Base-by-base conservation (phyloP, 2,888 invertebrate species). In the Dione vanillae region DNA sequence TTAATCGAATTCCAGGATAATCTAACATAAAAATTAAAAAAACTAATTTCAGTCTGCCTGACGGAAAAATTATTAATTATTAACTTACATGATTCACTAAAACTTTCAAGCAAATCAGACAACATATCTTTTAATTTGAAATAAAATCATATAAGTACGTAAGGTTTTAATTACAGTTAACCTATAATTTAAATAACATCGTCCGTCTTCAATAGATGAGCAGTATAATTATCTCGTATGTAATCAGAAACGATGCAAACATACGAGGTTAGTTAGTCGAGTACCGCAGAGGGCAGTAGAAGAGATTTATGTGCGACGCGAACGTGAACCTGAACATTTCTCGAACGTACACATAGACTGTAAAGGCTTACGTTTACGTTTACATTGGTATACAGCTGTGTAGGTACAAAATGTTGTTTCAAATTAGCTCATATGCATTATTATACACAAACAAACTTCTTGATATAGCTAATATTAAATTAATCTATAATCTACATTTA, bases 201-300 rank as follows among this genome's bases (percentile, higher is more conserved):
- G n/a, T 45, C 45, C 20, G 12, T 27, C 51, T 40, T 20, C 52
- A 52, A 54, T 62, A 45, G 12, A n/a, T 62, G 27, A 45, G 41
- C 37, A 45, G 41, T 35, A 45, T 66, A 56, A 40, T 52, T 43
- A 27, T 54, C 35, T 54, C 16, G 12, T 35, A 45, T 16, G 85
- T 90, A 91, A 90, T 90, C 88, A 87, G 87, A 86, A 86, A 84
- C 82, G 85, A 80, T 83, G 85, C 82, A 87, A 91, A 92, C 85
- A 90, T 91, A 92, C 91, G 89, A 86, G 76, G 81, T 89, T 89
- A 90, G 90, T 92, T 91, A 91, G 85, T 84, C 81, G 83, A 83
- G 83, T 83, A 84, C 92, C 91, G 85, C 90, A 89, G 89, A 88
- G 89, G 90, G 88, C 86, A 88, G 87, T 91, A 86, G 82, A 83